phyloP scores from a whole-genome alignment of 1,140 invertebrate genomes.

The Eciton burchellii region DNA sequence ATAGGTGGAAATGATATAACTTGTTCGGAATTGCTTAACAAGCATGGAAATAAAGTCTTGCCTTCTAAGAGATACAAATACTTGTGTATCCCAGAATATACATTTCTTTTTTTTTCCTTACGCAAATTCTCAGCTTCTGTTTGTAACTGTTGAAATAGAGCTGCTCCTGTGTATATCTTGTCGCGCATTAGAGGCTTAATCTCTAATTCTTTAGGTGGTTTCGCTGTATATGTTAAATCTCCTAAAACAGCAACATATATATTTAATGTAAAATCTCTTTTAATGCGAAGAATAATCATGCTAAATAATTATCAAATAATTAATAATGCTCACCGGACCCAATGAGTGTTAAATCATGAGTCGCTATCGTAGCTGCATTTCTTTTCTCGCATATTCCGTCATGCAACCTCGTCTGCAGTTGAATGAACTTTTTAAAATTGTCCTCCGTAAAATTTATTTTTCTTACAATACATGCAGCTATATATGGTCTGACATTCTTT shows the following conservation, averaged over 20 bases:
- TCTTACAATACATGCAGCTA: conserved; percentile 90
- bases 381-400: conserved; percentile 92
- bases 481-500: conserved; percentile 88
- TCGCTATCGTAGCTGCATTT: conserved; percentile 92
- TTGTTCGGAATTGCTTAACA: conserved; percentile 87
- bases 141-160: conserved; percentile 89
- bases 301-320: conserved; percentile 1
- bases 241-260: conserved; percentile 78
- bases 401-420: conserved; percentile 93
- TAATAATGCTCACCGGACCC: conserved; percentile 80
- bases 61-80: conserved; percentile 92
- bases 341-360: conserved; percentile 91
- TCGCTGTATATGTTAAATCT: conserved; percentile 89
- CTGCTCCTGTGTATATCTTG: conserved; percentile 87
- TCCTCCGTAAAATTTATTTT: conserved; percentile 88
- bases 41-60: conserved; percentile 90
- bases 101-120: conserved; percentile 93
- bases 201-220: conserved; percentile 87
- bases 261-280: conserved; percentile 9
- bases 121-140: conserved; percentile 90
- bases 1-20: conserved; percentile 94
- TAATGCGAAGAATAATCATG: neutral
- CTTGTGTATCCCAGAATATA: conserved; percentile 93
- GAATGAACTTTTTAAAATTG: conserved; percentile 92
- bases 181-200: conserved; percentile 89